Evolutionary conservation across 2,888 invertebrate species (phyloP), one percentile per base, ranked within the genome.

Genomic region (Spodoptera picta): DNA sequence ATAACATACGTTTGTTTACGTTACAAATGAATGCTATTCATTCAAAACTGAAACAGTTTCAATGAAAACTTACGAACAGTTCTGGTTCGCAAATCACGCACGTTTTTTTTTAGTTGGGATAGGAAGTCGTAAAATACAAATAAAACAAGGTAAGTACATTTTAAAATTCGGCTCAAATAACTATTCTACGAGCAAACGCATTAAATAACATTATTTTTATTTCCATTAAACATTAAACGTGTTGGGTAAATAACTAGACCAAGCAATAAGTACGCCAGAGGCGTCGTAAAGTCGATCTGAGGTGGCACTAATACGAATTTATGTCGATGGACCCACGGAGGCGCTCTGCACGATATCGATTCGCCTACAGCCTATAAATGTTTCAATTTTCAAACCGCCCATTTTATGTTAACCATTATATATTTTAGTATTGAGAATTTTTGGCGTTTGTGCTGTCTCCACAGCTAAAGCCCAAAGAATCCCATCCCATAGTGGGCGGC

Each of bases 291-390:
- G 91, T 91, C 92, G 93, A 91, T 92, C 90, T 89, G 90, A 92
- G 92, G 89, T 92, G 93, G 92, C 94, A 92, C 90, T 94, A 93
- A 94, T 94, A 87, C 92, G 89, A 90, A 93, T 94, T 94, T 93
- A 94, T 92, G 92, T 93, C 93, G 87, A 90, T 87, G 91, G 90
- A 91, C 92, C 87, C 79, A 82, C 83, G 77, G 74, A 82, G 82
- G 83, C 82, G 80, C 83, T 82, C 83, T 83, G 83, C 82, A 80
- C 87, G 83, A 85, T 91, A 91, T 92, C 91, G 93, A 92, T 89
- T 89, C 90, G 76, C 79, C 82, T 81, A 83, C 84, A 87, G 83
- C 88, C 88, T 89, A 92, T 92, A 90, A 91, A 90, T 90, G 90
- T 90, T 92, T 90, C 92, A 92, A 92, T 91, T 93, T 93, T 83